Evolutionary conservation across 1,140 invertebrate species (phyloP).

Genomic region (Pygmarrhopalites habei): DNA sequence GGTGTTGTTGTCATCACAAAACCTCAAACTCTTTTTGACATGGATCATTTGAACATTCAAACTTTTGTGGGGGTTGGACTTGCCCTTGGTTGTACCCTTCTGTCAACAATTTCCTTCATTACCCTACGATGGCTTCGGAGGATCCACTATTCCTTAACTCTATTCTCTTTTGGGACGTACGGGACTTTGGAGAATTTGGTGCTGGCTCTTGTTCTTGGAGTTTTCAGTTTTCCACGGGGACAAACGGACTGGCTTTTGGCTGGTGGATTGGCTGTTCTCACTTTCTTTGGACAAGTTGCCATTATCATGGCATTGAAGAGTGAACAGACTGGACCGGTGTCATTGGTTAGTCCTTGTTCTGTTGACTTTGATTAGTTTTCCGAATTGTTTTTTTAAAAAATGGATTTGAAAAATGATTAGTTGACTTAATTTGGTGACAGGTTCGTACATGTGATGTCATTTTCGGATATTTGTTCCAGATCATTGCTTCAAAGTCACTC

Average conservation of each 20-base stretch:
- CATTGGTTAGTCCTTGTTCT: conserved; percentile 13
- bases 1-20: conserved; percentile 80
- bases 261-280: conserved; percentile 11
- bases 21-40: conserved; percentile 41
- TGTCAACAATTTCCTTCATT: conserved; percentile 13
- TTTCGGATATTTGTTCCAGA: conserved; percentile 21
- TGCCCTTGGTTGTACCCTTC: conserved; percentile 15
- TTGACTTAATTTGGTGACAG: too few species aligned
- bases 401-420: too few species aligned
- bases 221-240: conserved; percentile 9
- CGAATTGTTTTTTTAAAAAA: too few species aligned
- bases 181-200: conserved; percentile 19
- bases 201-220: conserved; percentile 6
- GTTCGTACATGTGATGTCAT: conserved; percentile 13
- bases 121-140: conserved; percentile 25
- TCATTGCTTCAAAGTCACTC: conserved; percentile 2
- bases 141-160: conserved; percentile 19
- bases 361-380: too few species aligned
- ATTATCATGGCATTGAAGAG: conserved; percentile 30
- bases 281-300: conserved; percentile 28
- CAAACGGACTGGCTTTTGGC: conserved; percentile 11
- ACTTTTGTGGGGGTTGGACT: conserved; percentile 23
- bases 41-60: conserved; percentile 11
- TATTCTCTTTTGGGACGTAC: conserved; percentile 17
- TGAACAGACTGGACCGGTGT: conserved; percentile 30